phyloP scores from a whole-genome alignment of 2,113 vertebrate genomes.

The Cariama cristata region DNA sequence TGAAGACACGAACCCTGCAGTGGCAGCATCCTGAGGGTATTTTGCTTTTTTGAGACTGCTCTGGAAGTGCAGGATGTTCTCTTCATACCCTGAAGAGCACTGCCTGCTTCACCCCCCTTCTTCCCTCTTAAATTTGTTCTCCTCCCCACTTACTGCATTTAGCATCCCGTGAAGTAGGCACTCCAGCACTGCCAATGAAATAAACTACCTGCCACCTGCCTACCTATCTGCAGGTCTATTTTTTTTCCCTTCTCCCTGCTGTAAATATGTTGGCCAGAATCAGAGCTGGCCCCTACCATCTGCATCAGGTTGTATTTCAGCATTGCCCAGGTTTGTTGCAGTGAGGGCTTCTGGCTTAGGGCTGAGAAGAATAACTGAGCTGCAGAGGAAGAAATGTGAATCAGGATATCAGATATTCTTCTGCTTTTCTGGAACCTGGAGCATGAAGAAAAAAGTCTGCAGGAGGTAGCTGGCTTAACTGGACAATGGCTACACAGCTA shows the following conservation, averaged over 20 bases:
- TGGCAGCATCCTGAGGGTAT: not conserved
- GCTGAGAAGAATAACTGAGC: not conserved
- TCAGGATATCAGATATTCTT: not conserved
- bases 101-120: conserved; percentile 5
- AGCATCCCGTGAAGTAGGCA: conserved; percentile 53
- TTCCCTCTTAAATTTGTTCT: conserved; percentile 59
- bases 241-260: not conserved
- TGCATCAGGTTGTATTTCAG: conserved; percentile 46
- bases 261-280: conserved; percentile 26
- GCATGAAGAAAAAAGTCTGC: not conserved
- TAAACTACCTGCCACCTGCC: conserved; percentile 64
- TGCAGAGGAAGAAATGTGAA: not conserved
- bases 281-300: conserved; percentile 22
- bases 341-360: not conserved
- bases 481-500: not conserved
- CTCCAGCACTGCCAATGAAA: conserved; percentile 37
- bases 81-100: conserved; percentile 5
- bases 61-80: conserved; percentile 2
- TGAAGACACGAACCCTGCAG: not conserved
- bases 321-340: not conserved
- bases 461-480: not conserved
- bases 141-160: conserved; percentile 40
- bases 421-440: not conserved
- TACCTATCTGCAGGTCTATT: conserved; percentile 39
- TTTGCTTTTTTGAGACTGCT: not conserved